Evolutionary conservation across 2,888 invertebrate species (phyloP).

Genomic region (Caenorhabditis drosophilae): DNA sequence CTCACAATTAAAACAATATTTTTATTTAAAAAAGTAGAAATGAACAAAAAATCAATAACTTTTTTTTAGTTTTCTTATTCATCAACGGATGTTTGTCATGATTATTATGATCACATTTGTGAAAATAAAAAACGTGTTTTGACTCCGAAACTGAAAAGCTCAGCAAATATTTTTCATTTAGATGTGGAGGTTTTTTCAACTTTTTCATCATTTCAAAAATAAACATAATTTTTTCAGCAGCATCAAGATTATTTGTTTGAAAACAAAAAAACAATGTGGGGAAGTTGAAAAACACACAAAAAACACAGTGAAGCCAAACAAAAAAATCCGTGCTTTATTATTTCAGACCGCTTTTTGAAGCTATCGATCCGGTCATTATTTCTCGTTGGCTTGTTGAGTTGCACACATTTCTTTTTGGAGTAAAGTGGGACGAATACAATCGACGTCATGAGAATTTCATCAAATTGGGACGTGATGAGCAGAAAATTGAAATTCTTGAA

Average conservation of each 20-base stretch:
- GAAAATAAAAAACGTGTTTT: too few relatives aligned
- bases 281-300: not conserved
- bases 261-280: not conserved
- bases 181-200: too few relatives aligned
- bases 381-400: slow-evolving; percentile 26
- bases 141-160: too few relatives aligned
- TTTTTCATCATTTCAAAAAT: too few relatives aligned
- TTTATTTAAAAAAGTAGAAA: not conserved
- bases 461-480: not conserved
- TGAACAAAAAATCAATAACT: not conserved
- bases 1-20: too few relatives aligned
- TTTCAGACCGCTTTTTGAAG: slow-evolving; percentile 23
- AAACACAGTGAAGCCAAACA: not conserved
- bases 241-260: slow-evolving; percentile 23
- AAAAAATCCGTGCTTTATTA: not conserved
- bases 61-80: not conserved
- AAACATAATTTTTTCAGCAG: slow-evolving; percentile 9
- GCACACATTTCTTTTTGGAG: slow-evolving; percentile 17
- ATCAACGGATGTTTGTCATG: slow-evolving; percentile 23
- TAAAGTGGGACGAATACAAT: slow-evolving; percentile 12
- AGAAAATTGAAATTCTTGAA: slow-evolving; percentile 1
- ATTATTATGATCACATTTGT: slow-evolving; percentile 24
- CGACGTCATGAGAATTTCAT: slow-evolving; percentile 13
- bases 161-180: too few relatives aligned
- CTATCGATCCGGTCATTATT: slow-evolving; percentile 3